These are phyloP conservation scores for Caiman crocodilus DNA, from an alignment of 2,797 vertebrate genomes.

Conservation along the genomic window DNA sequence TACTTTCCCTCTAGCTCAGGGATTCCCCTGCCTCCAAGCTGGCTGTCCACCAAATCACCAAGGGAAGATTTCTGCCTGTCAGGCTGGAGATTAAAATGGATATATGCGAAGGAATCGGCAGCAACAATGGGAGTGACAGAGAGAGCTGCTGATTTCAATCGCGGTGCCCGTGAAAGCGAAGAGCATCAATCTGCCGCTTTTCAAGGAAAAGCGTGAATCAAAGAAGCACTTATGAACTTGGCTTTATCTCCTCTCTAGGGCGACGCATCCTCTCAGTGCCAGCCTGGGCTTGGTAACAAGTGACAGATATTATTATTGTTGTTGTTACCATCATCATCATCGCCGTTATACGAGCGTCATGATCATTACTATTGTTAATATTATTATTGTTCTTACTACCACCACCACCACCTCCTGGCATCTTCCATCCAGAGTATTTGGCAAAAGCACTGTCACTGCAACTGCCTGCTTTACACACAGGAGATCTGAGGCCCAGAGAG, in stretches of 20 bases:
- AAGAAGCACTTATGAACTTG: background rate
- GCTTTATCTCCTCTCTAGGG: background rate
- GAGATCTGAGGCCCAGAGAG: accelerated
- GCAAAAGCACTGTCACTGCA: accelerated
- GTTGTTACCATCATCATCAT: too few relatives aligned
- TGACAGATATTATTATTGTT: background rate
- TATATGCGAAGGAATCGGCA: conserved; percentile 9
- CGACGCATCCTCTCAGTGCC: accelerated
- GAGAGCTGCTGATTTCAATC: conserved; percentile 15
- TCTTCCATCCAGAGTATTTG: accelerated
- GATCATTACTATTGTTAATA: too few relatives aligned
- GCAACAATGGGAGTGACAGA: background rate
- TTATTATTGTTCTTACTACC: too few relatives aligned
- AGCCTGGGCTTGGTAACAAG: background rate
- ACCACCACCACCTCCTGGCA: too few relatives aligned
- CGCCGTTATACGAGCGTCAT: too few relatives aligned
- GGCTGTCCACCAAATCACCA: background rate
- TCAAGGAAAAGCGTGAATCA: background rate
- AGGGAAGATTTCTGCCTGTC: background rate
- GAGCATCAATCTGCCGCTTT: conserved; percentile 7
- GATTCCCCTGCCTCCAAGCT: background rate
- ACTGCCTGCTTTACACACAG: accelerated
- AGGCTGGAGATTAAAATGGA: background rate
- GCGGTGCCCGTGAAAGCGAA: accelerated
- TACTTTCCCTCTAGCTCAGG: background rate